Base-by-base conservation (phyloP, 2,113 vertebrate genomes). In the Forbesichthys agassizii region DNA sequence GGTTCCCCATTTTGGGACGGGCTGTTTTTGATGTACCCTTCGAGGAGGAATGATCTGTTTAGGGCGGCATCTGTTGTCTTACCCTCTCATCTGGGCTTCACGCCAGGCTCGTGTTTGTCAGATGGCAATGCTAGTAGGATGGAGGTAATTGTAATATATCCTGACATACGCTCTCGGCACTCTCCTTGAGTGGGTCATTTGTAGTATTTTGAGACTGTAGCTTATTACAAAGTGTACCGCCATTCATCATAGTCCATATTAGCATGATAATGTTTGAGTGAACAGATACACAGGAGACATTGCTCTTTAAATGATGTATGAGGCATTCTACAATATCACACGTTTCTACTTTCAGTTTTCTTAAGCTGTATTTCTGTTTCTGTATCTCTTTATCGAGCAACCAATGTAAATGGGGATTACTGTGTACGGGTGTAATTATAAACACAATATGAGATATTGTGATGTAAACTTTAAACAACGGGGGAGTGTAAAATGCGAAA, bases 51-150 rank as follows among this genome's bases (percentile, higher is more conserved):
- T 75, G 74, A 70, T 61, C 58, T 71, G 64, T 79, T 80, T 81
- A 76, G 78, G 82, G 83, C 86, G 81, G 75, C 89, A 92, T 88
- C 88, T 91, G 90, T 84, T 87, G 82, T 86, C 78, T 84, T 78
- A 72, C 77, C 73, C 58, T 75, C 66, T 82, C 66, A 68, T 78
- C 81, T 62, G 71, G 89, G 89, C 88, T 52, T 62, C 70, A 11
- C 68, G 86, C 88, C 88, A 91, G 79, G 63, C 78, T 52, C 74
- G 75, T 82, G 84, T 86, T 90, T 84, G 82, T 88, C 84, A 86
- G 84, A 82, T 82, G 81, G 86, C 86, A 81, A 68, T 3, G 68
- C 58, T 74, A 79, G 69, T 87, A 84, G 87, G 85, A 87, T 82
- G 78, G 74, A 83, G 79, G 80, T 69, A 33, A 58, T 79, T 79